Percentiles rank a stretch among this genome's conserved stretches.
Evolutionary conservation across 1,140 invertebrate species (phyloP).

Genomic region (Rhynchophorus ferrugineus): DNA sequence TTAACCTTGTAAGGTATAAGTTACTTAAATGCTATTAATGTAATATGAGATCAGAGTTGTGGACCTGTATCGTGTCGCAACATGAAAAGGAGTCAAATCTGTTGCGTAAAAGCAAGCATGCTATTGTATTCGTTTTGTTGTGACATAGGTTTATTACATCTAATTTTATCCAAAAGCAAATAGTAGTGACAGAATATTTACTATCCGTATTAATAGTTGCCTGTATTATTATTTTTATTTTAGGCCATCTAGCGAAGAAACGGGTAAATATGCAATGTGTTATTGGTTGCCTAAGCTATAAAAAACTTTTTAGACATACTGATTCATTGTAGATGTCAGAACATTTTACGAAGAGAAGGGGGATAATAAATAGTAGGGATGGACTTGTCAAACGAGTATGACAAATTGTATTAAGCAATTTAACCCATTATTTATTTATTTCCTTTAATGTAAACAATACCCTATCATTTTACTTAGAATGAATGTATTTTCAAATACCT

Average conservation of each 20-base stretch:
- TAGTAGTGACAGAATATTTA: too few relatives aligned
- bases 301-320: too few relatives aligned
- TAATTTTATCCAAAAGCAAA: too few relatives aligned
- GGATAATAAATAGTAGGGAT: background rate
- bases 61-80: background rate
- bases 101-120: background rate
- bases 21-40: background rate
- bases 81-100: background rate
- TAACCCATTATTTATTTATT: constrained; percentile 21
- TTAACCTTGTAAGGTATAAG: background rate
- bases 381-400: background rate
- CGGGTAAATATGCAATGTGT: too few relatives aligned
- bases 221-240: too few relatives aligned
- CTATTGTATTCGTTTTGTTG: background rate
- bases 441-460: constrained; percentile 26
- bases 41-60: background rate
- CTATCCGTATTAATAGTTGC: too few relatives aligned
- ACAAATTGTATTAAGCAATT: background rate
- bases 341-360: too few relatives aligned
- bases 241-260: too few relatives aligned
- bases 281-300: too few relatives aligned
- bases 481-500: constrained; percentile 36
- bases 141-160: background rate
- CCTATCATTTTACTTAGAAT: constrained; percentile 23
- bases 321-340: too few relatives aligned